Evolutionary conservation across 2,797 vertebrate species (phyloP).

Genomic region (Chelmon rostratus): DNA sequence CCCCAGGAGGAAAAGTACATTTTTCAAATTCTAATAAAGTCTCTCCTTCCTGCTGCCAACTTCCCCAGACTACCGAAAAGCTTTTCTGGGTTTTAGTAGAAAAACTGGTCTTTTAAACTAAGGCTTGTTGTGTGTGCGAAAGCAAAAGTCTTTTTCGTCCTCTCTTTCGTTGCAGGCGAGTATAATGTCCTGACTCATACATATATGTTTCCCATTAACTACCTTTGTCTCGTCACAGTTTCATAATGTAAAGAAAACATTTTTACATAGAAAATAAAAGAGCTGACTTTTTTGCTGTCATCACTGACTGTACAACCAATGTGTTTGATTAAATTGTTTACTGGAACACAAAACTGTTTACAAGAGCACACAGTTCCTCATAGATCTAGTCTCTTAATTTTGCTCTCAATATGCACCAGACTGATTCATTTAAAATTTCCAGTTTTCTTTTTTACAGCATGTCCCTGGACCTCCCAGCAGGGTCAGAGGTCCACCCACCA

Average conservation of each 20-base stretch:
- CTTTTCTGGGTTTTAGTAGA: not conserved
- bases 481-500: too few relatives aligned
- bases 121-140: slow-evolving; percentile 7
- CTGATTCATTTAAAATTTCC: too few relatives aligned
- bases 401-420: too few relatives aligned
- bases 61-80: slow-evolving; percentile 21
- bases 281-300: too few relatives aligned
- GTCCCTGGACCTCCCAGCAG: too few relatives aligned
- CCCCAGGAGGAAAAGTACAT: slow-evolving; percentile 12
- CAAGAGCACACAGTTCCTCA: too few relatives aligned
- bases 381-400: too few relatives aligned
- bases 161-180: not conserved
- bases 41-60: slow-evolving; percentile 26
- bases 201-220: not conserved
- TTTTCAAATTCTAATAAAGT: slow-evolving; percentile 53
- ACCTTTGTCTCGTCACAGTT: not conserved
- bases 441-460: too few relatives aligned
- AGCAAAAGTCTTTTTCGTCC: not conserved
- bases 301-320: too few relatives aligned
- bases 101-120: slow-evolving; percentile 1
- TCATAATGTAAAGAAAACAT: not conserved
- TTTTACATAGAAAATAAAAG: too few relatives aligned
- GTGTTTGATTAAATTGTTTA: too few relatives aligned
- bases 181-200: not conserved
- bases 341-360: too few relatives aligned